phyloP scores from a whole-genome alignment of 2,888 invertebrate genomes.

The Scaptomyza caliginosa region DNA sequence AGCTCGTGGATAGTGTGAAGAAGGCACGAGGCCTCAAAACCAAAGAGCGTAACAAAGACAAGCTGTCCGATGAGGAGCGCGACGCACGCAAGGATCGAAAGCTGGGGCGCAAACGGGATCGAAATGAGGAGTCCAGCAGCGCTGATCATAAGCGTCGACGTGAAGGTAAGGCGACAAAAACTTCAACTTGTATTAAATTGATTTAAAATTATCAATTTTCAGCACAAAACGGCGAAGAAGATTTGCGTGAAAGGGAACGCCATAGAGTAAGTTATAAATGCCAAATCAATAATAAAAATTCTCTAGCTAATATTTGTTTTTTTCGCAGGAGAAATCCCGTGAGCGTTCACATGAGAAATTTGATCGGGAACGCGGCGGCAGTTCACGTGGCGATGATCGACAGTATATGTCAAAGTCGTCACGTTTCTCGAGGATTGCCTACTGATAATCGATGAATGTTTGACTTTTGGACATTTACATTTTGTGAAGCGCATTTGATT shows the following conservation, averaged over 20 bases:
- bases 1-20: slow-evolving; percentile 82
- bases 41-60: slow-evolving; percentile 87
- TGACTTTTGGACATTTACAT: slow-evolving; percentile 9
- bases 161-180: slow-evolving; percentile 86
- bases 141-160: slow-evolving; percentile 91
- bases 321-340: slow-evolving; percentile 90
- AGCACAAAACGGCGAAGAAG: slow-evolving; percentile 90
- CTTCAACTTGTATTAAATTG: slow-evolving; percentile 12
- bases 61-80: slow-evolving; percentile 91
- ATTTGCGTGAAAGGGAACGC: slow-evolving; percentile 88
- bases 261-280: slow-evolving; percentile 85
- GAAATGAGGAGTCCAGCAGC: slow-evolving; percentile 88
- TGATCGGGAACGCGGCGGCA: slow-evolving; percentile 84
- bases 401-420: slow-evolving; percentile 88
- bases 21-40: slow-evolving; percentile 81
- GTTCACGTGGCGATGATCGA: slow-evolving; percentile 85
- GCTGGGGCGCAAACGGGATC: slow-evolving; percentile 91
- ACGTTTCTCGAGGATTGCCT: slow-evolving; percentile 75
- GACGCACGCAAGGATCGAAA: slow-evolving; percentile 92
- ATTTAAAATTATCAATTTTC: slow-evolving; percentile 45
- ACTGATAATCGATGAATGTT: slow-evolving; percentile 33
- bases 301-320: background rate
- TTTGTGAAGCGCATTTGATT: slow-evolving; percentile 54
- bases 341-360: slow-evolving; percentile 91
- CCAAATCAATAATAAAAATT: background rate